Evolutionary conservation across 2,888 invertebrate genomes (phyloP).

Genomic region (Exephanes ischioxanthus): DNA sequence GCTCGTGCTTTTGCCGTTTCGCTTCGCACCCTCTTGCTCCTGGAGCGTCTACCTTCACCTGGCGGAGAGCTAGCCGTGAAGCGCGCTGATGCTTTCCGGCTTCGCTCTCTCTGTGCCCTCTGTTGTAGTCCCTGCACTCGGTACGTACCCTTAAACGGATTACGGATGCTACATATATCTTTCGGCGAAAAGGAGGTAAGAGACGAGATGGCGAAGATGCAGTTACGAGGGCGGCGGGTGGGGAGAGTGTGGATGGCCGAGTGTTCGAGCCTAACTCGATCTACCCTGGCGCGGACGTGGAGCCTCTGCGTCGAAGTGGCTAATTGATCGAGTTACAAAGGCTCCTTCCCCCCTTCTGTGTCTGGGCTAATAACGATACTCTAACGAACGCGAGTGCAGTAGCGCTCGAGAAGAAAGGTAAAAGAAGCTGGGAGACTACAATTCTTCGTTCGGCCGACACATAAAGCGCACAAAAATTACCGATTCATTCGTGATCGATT

Average conservation of each 20-base stretch:
- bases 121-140: constrained; percentile 32
- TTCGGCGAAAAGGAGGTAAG: constrained; percentile 64
- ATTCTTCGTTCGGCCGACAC: neutral
- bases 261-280: constrained; percentile 69
- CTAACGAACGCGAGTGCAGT: constrained; percentile 22
- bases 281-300: constrained; percentile 66
- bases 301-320: constrained; percentile 63
- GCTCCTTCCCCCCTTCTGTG: constrained; percentile 36
- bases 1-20: constrained; percentile 16
- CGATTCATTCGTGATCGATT: neutral
- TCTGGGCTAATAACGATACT: constrained; percentile 71
- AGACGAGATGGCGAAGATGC: constrained; percentile 34
- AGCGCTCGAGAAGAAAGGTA: neutral
- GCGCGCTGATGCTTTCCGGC: constrained; percentile 9
- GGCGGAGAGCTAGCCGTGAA: neutral
- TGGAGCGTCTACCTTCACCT: constrained; percentile 19
- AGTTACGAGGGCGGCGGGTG: neutral
- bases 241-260: constrained; percentile 30
- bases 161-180: constrained; percentile 65
- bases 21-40: constrained; percentile 21
- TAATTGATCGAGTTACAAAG: constrained; percentile 78
- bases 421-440: neutral
- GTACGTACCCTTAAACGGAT: constrained; percentile 63
- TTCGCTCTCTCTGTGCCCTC: constrained; percentile 27
- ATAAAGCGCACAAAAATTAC: too few relatives aligned